Conservation (phyloP, 2,888 invertebrate species). For the Plebejus argus region DNA sequence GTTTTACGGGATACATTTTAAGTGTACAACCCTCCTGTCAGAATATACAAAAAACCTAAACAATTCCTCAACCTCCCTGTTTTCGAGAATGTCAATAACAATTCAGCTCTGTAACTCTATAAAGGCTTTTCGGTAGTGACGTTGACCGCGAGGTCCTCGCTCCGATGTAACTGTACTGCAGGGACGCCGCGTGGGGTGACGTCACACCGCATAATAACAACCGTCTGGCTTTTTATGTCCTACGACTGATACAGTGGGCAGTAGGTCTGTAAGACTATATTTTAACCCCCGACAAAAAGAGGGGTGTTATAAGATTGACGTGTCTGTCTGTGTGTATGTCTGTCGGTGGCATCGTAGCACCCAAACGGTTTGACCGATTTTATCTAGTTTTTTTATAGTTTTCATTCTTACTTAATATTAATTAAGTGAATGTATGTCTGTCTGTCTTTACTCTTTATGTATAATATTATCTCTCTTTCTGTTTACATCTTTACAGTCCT, state of each 20-base stretch:
- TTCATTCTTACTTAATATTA: too few relatives aligned
- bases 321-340: neutral
- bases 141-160: slow-evolving; percentile 22
- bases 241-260: neutral
- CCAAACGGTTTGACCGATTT: neutral
- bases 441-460: too few relatives aligned
- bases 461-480: too few relatives aligned
- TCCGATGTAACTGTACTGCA: slow-evolving; percentile 1
- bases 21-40: too few relatives aligned
- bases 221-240: neutral
- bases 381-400: neutral
- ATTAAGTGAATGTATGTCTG: too few relatives aligned
- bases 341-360: neutral
- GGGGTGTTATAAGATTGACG: neutral
- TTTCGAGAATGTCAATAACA: too few relatives aligned
- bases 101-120: neutral
- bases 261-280: neutral
- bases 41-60: too few relatives aligned
- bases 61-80: too few relatives aligned
- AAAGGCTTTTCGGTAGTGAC: neutral
- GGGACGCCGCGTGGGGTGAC: neutral
- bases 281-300: neutral
- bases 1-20: too few relatives aligned
- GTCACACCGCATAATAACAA: neutral
- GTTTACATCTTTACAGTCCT: too few relatives aligned